Evolutionary conservation across 2,797 vertebrate species (phyloP).

Genomic region (Protonibea diacanthus): DNA sequence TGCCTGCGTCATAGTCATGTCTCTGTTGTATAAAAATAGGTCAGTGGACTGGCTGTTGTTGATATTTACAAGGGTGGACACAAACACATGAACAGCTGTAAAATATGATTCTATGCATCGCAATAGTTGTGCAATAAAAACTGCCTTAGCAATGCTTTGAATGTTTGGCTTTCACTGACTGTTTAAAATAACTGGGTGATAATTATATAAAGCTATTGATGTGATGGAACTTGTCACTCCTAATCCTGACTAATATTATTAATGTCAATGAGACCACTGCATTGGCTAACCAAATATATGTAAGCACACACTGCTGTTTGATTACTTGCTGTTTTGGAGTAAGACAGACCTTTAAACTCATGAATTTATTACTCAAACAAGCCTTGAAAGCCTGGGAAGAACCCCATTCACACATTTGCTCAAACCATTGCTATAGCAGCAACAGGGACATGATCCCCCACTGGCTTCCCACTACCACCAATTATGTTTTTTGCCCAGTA

Average conservation of each 20-base stretch:
- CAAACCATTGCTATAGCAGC: neutral
- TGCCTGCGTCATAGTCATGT: neutral
- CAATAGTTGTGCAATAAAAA: neutral
- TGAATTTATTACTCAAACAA: conserved; percentile 1
- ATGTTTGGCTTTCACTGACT: neutral
- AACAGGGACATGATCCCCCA: neutral
- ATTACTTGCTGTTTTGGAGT: neutral
- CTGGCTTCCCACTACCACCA: neutral
- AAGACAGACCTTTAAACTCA: neutral
- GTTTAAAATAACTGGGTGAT: conserved; percentile 30
- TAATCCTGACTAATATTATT: neutral
- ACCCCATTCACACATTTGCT: neutral
- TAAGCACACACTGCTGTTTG: neutral
- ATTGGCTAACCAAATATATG: neutral
- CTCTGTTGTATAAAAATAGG: conserved; percentile 7
- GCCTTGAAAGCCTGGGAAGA: neutral
- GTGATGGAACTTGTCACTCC: neutral
- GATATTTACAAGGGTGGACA: neutral
- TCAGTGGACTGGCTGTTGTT: conserved; percentile 14
- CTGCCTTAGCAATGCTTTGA: neutral
- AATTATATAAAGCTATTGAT: conserved; percentile 12
- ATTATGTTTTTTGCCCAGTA: neutral
- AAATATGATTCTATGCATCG: neutral
- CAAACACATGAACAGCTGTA: neutral
- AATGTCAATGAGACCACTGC: neutral